These are phyloP conservation scores for Neomorphus geoffroyi DNA, from an alignment of 2,797 vertebrate species.

Conservation along the genomic window DNA sequence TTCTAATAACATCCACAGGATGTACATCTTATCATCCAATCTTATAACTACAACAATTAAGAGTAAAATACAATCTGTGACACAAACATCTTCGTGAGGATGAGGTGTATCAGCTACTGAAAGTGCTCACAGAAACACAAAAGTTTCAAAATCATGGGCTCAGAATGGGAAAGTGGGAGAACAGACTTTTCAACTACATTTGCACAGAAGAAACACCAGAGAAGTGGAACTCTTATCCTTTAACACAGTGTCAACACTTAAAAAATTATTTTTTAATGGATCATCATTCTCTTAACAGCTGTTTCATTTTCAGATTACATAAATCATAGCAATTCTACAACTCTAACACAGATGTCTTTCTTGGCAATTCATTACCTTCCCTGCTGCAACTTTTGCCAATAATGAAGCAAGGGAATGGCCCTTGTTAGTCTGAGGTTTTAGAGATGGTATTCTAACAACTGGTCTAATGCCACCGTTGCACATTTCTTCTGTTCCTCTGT, in stretches of 20 bases:
- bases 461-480: conserved; percentile 87
- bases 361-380: conserved; percentile 86
- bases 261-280: not conserved
- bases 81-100: not conserved
- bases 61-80: not conserved
- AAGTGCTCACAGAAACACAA: not conserved
- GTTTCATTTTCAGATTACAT: not conserved
- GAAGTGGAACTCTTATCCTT: not conserved
- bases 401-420: conserved; percentile 93
- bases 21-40: not conserved
- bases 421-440: conserved; percentile 90
- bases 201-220: not conserved
- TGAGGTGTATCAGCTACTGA: not conserved
- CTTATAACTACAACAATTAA: not conserved
- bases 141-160: not conserved
- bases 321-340: not conserved
- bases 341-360: not conserved
- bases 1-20: not conserved
- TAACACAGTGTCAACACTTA: not conserved
- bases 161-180: not conserved
- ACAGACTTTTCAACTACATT: not conserved
- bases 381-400: conserved; percentile 93
- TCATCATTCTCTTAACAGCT: not conserved
- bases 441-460: conserved; percentile 90
- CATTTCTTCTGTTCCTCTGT: conserved; percentile 88